Base-by-base conservation (phyloP, 2,888 invertebrate genomes). In the Diarsia brunnea region DNA sequence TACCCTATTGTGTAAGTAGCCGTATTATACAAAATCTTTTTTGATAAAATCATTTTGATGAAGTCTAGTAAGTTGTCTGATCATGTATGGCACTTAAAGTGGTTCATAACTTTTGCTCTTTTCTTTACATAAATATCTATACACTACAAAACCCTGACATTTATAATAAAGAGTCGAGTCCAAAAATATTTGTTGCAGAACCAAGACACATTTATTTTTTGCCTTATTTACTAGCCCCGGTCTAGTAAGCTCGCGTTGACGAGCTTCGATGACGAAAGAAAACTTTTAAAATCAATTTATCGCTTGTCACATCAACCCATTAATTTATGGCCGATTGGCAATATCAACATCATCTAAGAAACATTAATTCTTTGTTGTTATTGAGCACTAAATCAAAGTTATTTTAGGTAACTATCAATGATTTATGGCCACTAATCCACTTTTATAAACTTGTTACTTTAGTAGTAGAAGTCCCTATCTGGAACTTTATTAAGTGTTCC, bases 351-450 rank as follows among this genome's bases (percentile, higher is more conserved):
- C 38, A 45, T 81, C 45, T 51, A 1, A 14, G 24, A 51, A 58
- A 4, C 4, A 81, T 31, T n/a, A n/a, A n/a, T 68, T 24, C 14
- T 58, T 38, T 27, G 12, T 75, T 53, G 58, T 65, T 81, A 68
- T 64, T 45, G 27, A 47, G 58, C n/a, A 69, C 7, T 75, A 81
- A 81, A 79, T 79, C 68, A 58, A 51, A 68, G 68, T 65, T 68
- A 27, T 51, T 53, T 24, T 38, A 47, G 58, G 60, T 65, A 64
- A 65, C 64, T 60, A 27, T 47, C 0, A 3, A 14, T 31, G 75
- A 75, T 75, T 69, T 69, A 81, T 64, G n/a, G 5, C 19, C 10
- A 45, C 4, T 81, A 60, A 58, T 81, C 16, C 21, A 75, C 24
- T 81, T 66, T 38, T 81, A 49, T 24, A 73, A 61, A 66, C 51